A percentile compares a stretch with the other conserved stretches of the same genome.
phyloP scores from a whole-genome alignment of 2,888 invertebrate species.

The Andrena chrysosceles region DNA sequence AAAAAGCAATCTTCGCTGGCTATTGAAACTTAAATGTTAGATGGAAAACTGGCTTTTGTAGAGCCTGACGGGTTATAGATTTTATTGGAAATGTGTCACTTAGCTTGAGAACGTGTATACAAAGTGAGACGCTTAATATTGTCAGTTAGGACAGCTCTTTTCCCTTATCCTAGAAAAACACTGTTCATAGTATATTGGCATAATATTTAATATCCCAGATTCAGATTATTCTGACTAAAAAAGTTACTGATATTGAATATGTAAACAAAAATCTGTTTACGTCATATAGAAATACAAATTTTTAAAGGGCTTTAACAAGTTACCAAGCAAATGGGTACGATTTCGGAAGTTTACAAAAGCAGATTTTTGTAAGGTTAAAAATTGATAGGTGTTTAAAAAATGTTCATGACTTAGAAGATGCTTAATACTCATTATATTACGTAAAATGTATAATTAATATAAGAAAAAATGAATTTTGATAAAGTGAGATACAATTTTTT shows the following conservation, averaged over 20 bases:
- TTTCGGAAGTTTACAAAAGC: no score
- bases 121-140: constrained; percentile 39
- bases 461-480: no score
- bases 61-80: constrained; percentile 13
- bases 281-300: no score
- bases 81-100: constrained; percentile 49
- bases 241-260: not conserved
- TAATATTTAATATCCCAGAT: not conserved
- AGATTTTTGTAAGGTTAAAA: no score
- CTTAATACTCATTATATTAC: no score
- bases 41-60: constrained; percentile 18
- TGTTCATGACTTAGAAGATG: no score
- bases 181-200: constrained; percentile 5
- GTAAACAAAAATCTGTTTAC: not conserved
- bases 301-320: no score
- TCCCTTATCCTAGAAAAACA: constrained; percentile 12
- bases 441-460: no score
- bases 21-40: not conserved
- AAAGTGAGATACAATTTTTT: no score
- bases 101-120: constrained; percentile 25
- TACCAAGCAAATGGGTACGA: no score
- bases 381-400: no score
- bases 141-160: constrained; percentile 21
- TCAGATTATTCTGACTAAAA: constrained; percentile 1
- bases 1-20: no score